Conservation (phyloP, 2,888 invertebrate species). For the Asteroscopus sphinx region DNA sequence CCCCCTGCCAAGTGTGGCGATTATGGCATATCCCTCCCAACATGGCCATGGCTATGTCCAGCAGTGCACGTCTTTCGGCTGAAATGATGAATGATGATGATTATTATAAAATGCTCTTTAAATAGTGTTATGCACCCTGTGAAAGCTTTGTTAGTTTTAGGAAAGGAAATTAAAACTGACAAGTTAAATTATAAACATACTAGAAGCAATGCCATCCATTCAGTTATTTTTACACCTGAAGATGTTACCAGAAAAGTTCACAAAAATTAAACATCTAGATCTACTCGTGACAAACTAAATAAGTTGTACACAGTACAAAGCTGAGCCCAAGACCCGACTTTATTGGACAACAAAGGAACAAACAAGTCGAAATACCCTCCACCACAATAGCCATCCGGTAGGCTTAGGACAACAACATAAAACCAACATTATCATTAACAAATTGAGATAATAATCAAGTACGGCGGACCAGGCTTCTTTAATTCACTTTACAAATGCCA, state of each 20-base stretch:
- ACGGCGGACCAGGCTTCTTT: slow-evolving; percentile 41
- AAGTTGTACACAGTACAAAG: slow-evolving; percentile 35
- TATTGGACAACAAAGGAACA: slow-evolving; percentile 35
- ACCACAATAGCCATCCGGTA: slow-evolving; percentile 44
- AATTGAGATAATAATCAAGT: slow-evolving; percentile 54
- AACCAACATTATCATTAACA: slow-evolving; percentile 53
- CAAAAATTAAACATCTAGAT: slow-evolving; percentile 24
- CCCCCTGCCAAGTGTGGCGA: no score
- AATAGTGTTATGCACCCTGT: no score
- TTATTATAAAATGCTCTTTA: no score
- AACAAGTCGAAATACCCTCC: slow-evolving; percentile 39
- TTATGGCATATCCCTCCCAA: no score
- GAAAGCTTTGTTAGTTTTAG: no score
- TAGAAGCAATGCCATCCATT: no score
- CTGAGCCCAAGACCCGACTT: slow-evolving; percentile 22
- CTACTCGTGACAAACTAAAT: slow-evolving; percentile 15
- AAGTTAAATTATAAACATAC: not conserved
- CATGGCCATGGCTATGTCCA: no score
- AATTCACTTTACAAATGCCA: slow-evolving; percentile 54
- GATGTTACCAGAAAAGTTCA: not conserved
- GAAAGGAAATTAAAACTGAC: no score
- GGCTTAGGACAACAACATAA: slow-evolving; percentile 38
- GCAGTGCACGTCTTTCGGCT: no score
- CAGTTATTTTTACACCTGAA: no score
- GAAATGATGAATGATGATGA: no score